These are phyloP conservation scores for Petrolisthes cinctipes DNA, from an alignment of 2,888 invertebrate species.

Conservation along the genomic window DNA sequence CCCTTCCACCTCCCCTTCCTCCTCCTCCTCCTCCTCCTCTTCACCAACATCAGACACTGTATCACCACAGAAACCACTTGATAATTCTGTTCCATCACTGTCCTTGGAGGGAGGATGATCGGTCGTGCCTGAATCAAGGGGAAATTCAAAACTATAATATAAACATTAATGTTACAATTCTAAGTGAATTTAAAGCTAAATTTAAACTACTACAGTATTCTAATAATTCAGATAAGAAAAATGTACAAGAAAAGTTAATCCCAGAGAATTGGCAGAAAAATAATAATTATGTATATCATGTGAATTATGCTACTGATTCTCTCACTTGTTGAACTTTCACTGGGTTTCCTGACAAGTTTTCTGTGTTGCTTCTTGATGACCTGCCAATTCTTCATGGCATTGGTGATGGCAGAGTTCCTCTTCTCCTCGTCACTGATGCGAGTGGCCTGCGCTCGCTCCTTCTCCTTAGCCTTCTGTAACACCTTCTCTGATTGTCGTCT, in stretches of 20 bases:
- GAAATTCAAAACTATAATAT: too few relatives aligned
- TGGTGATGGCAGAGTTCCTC: conserved; percentile 62
- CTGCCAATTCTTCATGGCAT: conserved; percentile 64
- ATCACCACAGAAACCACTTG: conserved; percentile 51
- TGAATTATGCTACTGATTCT: background rate
- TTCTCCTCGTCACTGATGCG: conserved; percentile 61
- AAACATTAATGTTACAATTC: too few relatives aligned
- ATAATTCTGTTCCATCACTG: conserved; percentile 44
- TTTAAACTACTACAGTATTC: too few relatives aligned
- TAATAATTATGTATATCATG: too few relatives aligned
- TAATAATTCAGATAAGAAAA: too few relatives aligned
- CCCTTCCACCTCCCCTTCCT: conserved; percentile 12
- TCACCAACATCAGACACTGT: conserved; percentile 45
- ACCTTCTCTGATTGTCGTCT: conserved; percentile 59
- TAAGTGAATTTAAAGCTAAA: too few relatives aligned
- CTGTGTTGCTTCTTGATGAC: conserved; percentile 54
- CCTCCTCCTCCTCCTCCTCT: conserved; percentile 34
- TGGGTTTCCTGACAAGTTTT: conserved; percentile 50
- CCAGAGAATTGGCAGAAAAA: too few relatives aligned
- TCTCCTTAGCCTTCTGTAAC: conserved; percentile 62
- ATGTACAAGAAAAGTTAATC: too few relatives aligned
- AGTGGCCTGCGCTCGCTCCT: conserved; percentile 48
- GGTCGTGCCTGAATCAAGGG: conserved; percentile 37
- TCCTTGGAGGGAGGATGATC: conserved; percentile 48
- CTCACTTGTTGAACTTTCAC: conserved; percentile 51